Conservation (phyloP, 1,140 invertebrate genomes). For the Limonius californicus region DNA sequence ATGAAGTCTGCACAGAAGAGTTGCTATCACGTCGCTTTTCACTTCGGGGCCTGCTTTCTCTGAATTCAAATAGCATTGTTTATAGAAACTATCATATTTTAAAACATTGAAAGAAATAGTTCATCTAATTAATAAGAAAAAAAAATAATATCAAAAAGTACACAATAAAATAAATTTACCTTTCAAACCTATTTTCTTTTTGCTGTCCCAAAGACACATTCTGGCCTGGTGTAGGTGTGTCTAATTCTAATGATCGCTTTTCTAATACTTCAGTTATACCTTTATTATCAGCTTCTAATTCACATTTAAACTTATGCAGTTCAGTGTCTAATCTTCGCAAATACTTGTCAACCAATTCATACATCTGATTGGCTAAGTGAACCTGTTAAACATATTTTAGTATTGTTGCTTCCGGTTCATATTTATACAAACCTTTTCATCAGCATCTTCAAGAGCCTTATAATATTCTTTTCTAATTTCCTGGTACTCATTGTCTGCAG, state of each 20-base stretch:
- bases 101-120: no score
- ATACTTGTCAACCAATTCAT: slow-evolving; percentile 92
- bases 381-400: no score
- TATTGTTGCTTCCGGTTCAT: no score
- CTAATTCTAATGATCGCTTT: slow-evolving; percentile 81
- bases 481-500: slow-evolving; percentile 79
- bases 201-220: slow-evolving; percentile 45
- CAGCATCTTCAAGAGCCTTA: slow-evolving; percentile 90
- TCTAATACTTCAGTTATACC: slow-evolving; percentile 96
- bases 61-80: no score
- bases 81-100: no score
- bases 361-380: slow-evolving; percentile 88
- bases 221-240: slow-evolving; percentile 56
- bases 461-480: slow-evolving; percentile 86
- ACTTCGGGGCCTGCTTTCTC: slow-evolving; percentile 30
- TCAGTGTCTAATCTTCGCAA: slow-evolving; percentile 90
- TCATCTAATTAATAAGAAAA: no score
- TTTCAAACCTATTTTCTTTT: slow-evolving; percentile 53
- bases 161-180: no score
- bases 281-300: slow-evolving; percentile 96
- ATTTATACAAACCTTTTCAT: slow-evolving; percentile 66
- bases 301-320: slow-evolving; percentile 96
- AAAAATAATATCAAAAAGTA: no score
- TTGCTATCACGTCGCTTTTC: slow-evolving; percentile 43
- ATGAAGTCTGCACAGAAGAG: slow-evolving; percentile 34